These are phyloP conservation scores for Ispidina lecontei DNA, from an alignment of 2,797 vertebrate genomes.

Conservation along the genomic window DNA sequence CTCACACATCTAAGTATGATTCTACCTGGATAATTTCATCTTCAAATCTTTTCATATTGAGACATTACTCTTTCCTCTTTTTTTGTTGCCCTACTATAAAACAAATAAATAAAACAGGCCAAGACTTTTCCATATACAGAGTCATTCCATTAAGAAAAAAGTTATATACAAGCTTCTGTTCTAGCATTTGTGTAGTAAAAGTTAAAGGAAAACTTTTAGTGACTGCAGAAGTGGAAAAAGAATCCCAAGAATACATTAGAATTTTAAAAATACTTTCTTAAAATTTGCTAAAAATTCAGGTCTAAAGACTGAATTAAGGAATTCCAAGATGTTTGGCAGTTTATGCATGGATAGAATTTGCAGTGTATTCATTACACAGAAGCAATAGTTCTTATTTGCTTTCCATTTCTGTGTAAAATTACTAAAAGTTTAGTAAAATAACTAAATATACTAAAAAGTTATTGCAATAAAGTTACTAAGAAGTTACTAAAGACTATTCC, in stretches of 20 bases:
- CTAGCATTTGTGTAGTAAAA: not conserved
- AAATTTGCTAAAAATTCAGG: not conserved
- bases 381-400: not conserved
- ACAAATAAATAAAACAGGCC: not conserved
- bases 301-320: not conserved
- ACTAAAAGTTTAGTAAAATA: no score
- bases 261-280: not conserved
- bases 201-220: not conserved
- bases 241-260: not conserved
- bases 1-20: not conserved
- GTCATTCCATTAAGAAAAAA: not conserved
- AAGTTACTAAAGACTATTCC: constrained; percentile 2
- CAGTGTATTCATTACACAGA: not conserved
- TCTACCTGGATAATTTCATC: not conserved
- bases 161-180: not conserved
- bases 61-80: not conserved
- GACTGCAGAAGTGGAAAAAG: not conserved
- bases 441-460: no score
- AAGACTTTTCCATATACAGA: not conserved
- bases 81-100: fast-evolving
- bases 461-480: no score
- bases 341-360: not conserved
- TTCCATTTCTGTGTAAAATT: constrained; percentile 6
- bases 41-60: not conserved
- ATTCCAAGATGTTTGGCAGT: not conserved